Evolutionary conservation across 2,888 invertebrate species (phyloP).

Genomic region (Prostheceraeus crozeri): DNA sequence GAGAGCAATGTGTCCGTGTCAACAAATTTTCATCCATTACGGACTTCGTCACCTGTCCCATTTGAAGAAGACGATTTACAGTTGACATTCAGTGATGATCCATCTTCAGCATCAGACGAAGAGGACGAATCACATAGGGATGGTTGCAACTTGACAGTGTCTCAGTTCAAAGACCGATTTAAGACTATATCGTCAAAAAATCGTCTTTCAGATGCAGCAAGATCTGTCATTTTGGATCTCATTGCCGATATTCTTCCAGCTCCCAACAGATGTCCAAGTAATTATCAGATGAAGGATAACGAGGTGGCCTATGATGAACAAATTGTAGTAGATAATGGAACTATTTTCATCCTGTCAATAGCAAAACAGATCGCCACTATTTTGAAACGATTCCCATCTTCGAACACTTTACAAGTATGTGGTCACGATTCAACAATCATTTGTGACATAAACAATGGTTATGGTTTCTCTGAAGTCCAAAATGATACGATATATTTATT

Average conservation of each 20-base stretch:
- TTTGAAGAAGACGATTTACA: not conserved
- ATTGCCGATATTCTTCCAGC: not conserved
- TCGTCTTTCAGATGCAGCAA: slow-evolving; percentile 8
- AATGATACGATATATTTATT: not conserved
- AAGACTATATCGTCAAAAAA: not conserved
- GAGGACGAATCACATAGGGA: not conserved
- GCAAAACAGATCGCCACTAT: not conserved
- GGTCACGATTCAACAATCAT: not conserved
- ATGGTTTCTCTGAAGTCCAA: not conserved
- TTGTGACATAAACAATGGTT: slow-evolving; percentile 13
- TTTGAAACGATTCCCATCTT: not conserved
- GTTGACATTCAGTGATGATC: not conserved
- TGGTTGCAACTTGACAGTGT: not conserved
- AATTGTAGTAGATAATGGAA: not conserved
- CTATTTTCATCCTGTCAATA: not conserved
- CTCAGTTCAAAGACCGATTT: not conserved
- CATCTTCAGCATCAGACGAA: not conserved
- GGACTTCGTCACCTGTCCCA: not conserved
- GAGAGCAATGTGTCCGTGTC: not conserved
- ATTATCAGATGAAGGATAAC: not conserved
- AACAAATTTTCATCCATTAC: not conserved
- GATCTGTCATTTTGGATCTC: not conserved
- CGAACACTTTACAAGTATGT: not conserved
- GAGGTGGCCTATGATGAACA: not conserved
- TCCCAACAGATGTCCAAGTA: not conserved